A percentile compares a stretch with the other conserved stretches of the same genome.
Conservation (phyloP, 2,797 vertebrate species). For the Phoxinus dragarum region DNA sequence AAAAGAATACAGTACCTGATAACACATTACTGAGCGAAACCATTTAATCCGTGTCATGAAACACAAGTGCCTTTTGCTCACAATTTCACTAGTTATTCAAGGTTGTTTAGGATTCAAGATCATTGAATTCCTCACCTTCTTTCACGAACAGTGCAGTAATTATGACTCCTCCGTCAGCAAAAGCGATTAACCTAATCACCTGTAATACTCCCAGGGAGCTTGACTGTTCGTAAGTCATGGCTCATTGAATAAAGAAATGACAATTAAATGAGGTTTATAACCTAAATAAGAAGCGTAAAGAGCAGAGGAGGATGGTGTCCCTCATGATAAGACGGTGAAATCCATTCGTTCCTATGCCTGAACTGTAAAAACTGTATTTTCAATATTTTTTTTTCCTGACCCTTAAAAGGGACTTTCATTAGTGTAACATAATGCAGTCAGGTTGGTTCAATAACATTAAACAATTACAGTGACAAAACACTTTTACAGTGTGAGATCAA, state of each 20-base stretch:
- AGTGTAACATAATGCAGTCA: background rate
- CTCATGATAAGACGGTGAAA: background rate
- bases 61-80: background rate
- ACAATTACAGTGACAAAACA: conserved; percentile 17
- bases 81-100: background rate
- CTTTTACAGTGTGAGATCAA: background rate
- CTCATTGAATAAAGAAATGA: conserved; percentile 46
- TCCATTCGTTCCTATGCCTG: background rate
- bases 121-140: conserved; percentile 22
- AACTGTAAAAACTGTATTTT: background rate
- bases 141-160: conserved; percentile 33
- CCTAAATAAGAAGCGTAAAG: conserved; percentile 43
- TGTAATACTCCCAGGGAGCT: conserved; percentile 36
- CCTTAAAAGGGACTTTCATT: background rate
- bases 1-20: background rate
- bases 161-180: conserved; percentile 48
- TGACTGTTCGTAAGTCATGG: conserved; percentile 2
- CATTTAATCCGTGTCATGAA: background rate
- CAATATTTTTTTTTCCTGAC: background rate
- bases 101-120: conserved; percentile 20
- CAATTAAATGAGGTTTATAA: conserved; percentile 42
- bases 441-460: conserved; percentile 1
- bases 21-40: background rate
- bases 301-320: conserved; percentile 19
- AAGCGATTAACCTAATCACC: conserved; percentile 57